Conservation (phyloP, 2,113 vertebrate species). For the Sialia sialis region DNA sequence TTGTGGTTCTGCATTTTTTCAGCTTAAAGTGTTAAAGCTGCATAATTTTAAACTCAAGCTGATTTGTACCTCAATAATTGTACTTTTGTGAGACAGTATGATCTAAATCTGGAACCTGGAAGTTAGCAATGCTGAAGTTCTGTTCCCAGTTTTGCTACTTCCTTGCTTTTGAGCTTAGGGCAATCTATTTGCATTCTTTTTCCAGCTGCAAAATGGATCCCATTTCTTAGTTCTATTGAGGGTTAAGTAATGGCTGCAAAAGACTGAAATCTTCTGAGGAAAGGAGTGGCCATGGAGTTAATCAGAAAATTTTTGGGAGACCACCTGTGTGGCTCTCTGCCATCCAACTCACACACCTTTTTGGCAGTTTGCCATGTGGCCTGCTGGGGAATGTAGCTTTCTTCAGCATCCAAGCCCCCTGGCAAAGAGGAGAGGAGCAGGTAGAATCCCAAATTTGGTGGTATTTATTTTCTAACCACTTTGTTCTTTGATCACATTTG, state of each 20-base stretch:
- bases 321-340: slow-evolving; percentile 55
- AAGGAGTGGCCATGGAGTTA: slow-evolving; percentile 39
- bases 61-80: accelerated
- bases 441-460: background rate
- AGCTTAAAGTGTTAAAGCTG: background rate
- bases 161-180: background rate
- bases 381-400: slow-evolving; percentile 10
- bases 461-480: background rate
- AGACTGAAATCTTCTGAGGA: slow-evolving; percentile 19
- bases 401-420: background rate
- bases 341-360: slow-evolving; percentile 43
- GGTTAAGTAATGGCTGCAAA: slow-evolving; percentile 16
- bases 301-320: slow-evolving; percentile 48
- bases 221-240: background rate
- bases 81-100: background rate
- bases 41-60: background rate
- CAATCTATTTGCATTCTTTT: slow-evolving; percentile 19
- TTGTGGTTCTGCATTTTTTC: background rate
- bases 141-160: background rate
- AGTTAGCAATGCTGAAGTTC: background rate
- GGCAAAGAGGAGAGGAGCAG: slow-evolving; percentile 5
- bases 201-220: background rate
- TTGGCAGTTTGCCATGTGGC: background rate
- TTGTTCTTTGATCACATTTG: slow-evolving; percentile 13
- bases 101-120: background rate